Conservation (phyloP, 2,888 invertebrate species). For the Acleris holmiana region DNA sequence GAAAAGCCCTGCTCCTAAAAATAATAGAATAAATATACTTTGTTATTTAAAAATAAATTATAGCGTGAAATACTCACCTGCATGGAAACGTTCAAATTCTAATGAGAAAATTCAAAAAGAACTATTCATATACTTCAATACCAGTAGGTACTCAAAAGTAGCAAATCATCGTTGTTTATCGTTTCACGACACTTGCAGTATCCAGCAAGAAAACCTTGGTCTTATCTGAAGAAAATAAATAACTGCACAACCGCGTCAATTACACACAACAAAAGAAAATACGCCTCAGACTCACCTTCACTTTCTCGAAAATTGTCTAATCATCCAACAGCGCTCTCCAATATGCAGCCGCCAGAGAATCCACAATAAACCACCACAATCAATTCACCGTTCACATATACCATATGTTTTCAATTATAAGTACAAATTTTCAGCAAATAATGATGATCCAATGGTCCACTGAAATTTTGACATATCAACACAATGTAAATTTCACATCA, state of each 20-base stretch:
- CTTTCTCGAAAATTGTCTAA: conserved; percentile 64
- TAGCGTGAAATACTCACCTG: conserved; percentile 13
- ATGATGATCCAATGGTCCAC: conserved; percentile 73
- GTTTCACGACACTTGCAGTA: conserved; percentile 20
- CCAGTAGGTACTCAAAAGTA: conserved; percentile 4
- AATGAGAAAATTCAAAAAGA: conserved; percentile 8
- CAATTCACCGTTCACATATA: conserved; percentile 44
- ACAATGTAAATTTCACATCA: conserved; percentile 51
- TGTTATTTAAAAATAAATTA: neutral
- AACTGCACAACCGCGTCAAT: conserved; percentile 37
- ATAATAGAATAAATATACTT: neutral
- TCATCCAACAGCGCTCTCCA: conserved; percentile 59
- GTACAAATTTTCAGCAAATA: conserved; percentile 63
- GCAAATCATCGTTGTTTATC: conserved; percentile 15
- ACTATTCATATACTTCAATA: conserved; percentile 1
- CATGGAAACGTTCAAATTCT: conserved; percentile 8
- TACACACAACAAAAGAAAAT: conserved; percentile 62
- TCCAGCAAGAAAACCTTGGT: conserved; percentile 41
- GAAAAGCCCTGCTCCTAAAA: neutral
- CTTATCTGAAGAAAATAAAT: conserved; percentile 36
- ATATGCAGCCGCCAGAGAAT: conserved; percentile 8
- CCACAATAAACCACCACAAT: conserved; percentile 23
- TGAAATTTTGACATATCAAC: conserved; percentile 80
- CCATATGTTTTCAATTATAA: conserved; percentile 56
- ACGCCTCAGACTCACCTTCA: conserved; percentile 60